Base-by-base conservation (phyloP, 2,113 vertebrate genomes). In the Pipra filicauda region DNA sequence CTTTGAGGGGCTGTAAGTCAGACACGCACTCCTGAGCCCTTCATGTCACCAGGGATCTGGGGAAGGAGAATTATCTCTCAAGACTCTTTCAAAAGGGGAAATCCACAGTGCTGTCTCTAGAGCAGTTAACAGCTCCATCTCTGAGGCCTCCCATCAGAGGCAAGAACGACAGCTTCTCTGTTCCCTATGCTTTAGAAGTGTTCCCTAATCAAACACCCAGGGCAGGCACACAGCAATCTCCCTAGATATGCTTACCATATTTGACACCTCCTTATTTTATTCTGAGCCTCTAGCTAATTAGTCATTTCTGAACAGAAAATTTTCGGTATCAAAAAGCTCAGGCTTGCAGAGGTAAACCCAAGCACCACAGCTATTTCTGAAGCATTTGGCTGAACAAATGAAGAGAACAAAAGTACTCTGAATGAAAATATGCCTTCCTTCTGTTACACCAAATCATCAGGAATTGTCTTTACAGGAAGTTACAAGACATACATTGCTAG, bases 11-110 rank as follows among this genome's bases (percentile, higher is more conserved):
- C 66, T 89, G 7, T 41, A 96, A 87, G 59, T 79, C 74, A 87
- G 67, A 79, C n/a, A 76, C 28, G 49, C 30, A 23, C 51, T 76
- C 71, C 48, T 87, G 75, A 94, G 87, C 59, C 78, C 81, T 91
- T 89, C 81, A 85, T 88, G 91, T 91, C 94, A 78, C 70, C 73
- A 89, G 65, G 46, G 57, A 92, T 92, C 86, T 64, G 39, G 80
- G 24, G 33, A 95, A 85, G 52, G 49, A 75, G 82, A 61, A 82
- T 85, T 91, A 72, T 44, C 48, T 91, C 88, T 91, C 73, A 59
- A 93, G 89, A 61, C 48, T 77, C 7, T 84, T 86, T 93, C 8
- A 9, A 91, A 89, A 92, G 73, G 57, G 76, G 76, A 97, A 95
- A 89, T 82, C 70, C 70, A 85, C 78, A 76, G 66, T 33, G 58